Evolutionary conservation across 2,888 invertebrate genomes (phyloP).

Genomic region (Diarsia brunnea): DNA sequence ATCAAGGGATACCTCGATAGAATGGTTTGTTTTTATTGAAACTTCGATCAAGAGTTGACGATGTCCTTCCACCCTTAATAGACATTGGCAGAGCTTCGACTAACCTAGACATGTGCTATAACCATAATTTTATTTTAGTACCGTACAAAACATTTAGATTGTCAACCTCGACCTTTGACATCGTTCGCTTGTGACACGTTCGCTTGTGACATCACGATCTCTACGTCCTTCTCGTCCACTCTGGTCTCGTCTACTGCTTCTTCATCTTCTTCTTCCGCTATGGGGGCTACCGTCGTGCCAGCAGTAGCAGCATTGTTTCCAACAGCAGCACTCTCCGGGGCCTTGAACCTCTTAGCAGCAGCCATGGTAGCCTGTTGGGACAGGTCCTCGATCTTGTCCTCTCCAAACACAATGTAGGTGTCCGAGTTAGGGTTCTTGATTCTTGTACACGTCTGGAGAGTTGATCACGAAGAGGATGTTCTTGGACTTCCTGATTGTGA

Average conservation of each 20-base stretch:
- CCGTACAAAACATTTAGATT: no score
- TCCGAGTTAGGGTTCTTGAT: slow-evolving; percentile 99
- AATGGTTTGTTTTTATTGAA: slow-evolving; percentile 87
- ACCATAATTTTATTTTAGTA: no score
- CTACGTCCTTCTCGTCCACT: no score
- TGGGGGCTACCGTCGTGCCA: no score
- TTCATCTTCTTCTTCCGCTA: no score
- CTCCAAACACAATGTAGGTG: slow-evolving; percentile 99
- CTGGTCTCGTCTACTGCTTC: no score
- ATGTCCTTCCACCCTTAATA: neutral
- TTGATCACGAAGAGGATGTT: slow-evolving; percentile 99
- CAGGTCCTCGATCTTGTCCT: slow-evolving; percentile 99
- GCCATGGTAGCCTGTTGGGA: slow-evolving; percentile 99
- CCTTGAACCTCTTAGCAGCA: slow-evolving; percentile 99
- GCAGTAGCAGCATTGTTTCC: slow-evolving; percentile 92
- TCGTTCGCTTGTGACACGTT: no score
- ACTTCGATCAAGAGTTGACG: neutral
- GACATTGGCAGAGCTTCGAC: no score
- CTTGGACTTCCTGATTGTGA: slow-evolving; percentile 99
- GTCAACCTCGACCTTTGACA: no score
- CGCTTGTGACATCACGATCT: no score
- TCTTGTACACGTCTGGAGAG: slow-evolving; percentile 99
- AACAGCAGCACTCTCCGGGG: slow-evolving; percentile 95
- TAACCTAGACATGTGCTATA: no score
- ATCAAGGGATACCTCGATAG: slow-evolving; percentile 93